Conservation (phyloP, 2,113 vertebrate species). For the Halcyon malimbica region DNA sequence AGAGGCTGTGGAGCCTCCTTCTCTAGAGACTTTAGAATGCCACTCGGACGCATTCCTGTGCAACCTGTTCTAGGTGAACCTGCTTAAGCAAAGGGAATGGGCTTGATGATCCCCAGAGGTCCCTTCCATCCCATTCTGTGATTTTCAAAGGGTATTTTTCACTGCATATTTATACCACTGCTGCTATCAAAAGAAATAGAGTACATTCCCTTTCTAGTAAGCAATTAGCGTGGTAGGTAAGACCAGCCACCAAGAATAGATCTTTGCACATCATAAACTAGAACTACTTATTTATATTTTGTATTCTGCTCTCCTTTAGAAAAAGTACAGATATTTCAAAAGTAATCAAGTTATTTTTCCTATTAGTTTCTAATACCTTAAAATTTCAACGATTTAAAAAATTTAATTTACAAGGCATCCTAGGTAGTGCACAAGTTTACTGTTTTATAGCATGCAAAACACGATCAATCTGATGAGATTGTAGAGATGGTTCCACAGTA, state of each 20-base stretch:
- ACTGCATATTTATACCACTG: neutral
- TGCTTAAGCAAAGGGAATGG: too few species aligned
- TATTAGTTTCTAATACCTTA: neutral
- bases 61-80: too few species aligned
- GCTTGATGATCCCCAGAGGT: too few species aligned
- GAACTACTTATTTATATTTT: neutral
- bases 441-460: neutral
- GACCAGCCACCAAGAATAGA: neutral
- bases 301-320: neutral
- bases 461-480: neutral
- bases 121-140: too few species aligned
- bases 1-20: too few species aligned
- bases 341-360: neutral
- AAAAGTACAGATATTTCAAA: neutral
- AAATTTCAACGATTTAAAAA: neutral
- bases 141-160: neutral
- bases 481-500: neutral
- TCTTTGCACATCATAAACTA: neutral
- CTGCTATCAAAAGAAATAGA: neutral
- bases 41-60: too few species aligned
- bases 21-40: too few species aligned
- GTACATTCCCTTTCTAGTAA: neutral
- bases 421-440: neutral
- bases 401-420: neutral
- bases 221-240: neutral